Percentiles rank a stretch among this genome's conserved stretches.
Evolutionary conservation across 1,140 invertebrate species (phyloP).

Genomic region (Calephelis virginiensis): DNA sequence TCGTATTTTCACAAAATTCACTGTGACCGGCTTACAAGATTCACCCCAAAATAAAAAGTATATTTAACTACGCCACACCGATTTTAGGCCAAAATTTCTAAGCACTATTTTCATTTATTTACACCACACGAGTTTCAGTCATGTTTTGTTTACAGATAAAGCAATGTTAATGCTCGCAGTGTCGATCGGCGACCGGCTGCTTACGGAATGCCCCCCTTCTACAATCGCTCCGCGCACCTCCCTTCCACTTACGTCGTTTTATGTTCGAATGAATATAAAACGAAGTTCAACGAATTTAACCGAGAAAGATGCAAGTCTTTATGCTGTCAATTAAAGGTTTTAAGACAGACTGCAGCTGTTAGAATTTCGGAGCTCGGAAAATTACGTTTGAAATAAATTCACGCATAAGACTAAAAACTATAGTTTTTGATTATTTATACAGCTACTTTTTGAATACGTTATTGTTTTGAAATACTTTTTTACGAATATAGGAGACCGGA

Average conservation of each 20-base stretch:
- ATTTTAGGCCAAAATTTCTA: conserved; percentile 15
- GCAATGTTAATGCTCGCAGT: conserved; percentile 22
- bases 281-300: conserved; percentile 7
- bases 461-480: too few relatives aligned
- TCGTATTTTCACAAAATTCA: conserved; percentile 54
- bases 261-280: not conserved
- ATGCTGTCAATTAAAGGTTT: conserved; percentile 1
- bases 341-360: not conserved
- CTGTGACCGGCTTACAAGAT: conserved; percentile 53
- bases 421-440: too few relatives aligned
- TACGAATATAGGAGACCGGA: too few relatives aligned
- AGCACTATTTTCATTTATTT: conserved; percentile 35
- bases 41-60: conserved; percentile 16
- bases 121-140: conserved; percentile 49
- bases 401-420: too few relatives aligned
- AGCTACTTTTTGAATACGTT: too few relatives aligned
- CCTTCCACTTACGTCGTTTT: conserved; percentile 14
- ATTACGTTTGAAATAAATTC: too few relatives aligned
- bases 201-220: conserved; percentile 22
- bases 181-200: conserved; percentile 37
- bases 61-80: not conserved
- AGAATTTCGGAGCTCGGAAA: too few relatives aligned
- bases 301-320: conserved; percentile 10
- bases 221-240: conserved; percentile 13
- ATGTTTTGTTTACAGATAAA: conserved; percentile 61